Conservation (phyloP, 2,888 invertebrate species). For the Agrypnus murinus region DNA sequence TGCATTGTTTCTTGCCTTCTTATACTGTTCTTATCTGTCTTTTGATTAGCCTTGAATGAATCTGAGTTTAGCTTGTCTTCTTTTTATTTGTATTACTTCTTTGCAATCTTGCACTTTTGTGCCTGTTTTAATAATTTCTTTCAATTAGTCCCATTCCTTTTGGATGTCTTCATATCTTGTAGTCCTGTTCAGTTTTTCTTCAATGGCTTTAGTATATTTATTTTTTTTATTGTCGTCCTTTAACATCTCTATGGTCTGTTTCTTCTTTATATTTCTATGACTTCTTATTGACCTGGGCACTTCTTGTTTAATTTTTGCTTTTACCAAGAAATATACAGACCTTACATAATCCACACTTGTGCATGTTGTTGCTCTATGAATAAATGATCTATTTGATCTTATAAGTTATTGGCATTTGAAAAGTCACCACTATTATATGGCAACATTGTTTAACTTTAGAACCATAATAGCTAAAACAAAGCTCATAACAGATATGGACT, state of each 20-base stretch:
- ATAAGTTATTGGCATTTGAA: too few species aligned
- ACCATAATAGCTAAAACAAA: too few species aligned
- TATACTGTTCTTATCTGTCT: not conserved
- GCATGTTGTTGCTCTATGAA: not conserved
- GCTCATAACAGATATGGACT: too few species aligned
- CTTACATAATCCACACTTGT: not conserved
- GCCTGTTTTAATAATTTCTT: not conserved
- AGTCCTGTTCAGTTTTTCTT: not conserved
- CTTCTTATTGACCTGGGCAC: not conserved
- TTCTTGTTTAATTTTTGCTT: not conserved
- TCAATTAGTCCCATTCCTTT: not conserved
- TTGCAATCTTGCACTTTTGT: not conserved
- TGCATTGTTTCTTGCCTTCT: constrained; percentile 3
- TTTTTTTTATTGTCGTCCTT: not conserved
- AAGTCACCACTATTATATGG: too few species aligned
- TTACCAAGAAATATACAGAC: not conserved
- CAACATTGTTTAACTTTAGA: too few species aligned
- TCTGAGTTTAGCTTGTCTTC: constrained; percentile 1
- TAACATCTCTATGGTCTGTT: not conserved
- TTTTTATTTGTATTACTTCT: not conserved
- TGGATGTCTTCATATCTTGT: not conserved
- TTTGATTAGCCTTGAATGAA: not conserved
- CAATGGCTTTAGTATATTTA: not conserved
- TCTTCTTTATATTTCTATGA: not conserved
- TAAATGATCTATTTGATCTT: not conserved